Conservation (phyloP, 35 echinoderm and acorn worm species). For the Stichopus chloronotus region DNA sequence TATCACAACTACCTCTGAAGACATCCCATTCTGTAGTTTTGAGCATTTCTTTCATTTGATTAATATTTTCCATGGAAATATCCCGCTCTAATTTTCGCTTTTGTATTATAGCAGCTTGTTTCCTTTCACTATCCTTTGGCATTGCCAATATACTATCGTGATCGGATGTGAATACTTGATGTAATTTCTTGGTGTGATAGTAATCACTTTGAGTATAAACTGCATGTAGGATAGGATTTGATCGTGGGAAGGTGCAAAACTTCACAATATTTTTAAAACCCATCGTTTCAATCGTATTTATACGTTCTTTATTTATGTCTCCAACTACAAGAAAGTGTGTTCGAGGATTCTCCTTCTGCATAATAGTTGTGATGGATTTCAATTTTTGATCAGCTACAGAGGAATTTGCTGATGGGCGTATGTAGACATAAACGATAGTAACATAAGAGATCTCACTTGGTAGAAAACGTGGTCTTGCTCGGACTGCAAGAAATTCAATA, state of each 20-base stretch:
- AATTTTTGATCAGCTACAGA: no score
- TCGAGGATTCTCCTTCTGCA: no score
- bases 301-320: no score
- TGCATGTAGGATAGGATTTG: not conserved
- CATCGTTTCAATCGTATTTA: no score
- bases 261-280: no score
- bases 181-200: not conserved
- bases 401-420: not conserved
- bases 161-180: not conserved
- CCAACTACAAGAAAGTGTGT: no score
- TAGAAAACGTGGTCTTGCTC: not conserved
- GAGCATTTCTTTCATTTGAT: not conserved
- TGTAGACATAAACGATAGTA: conserved; percentile 1
- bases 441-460: conserved; percentile 16
- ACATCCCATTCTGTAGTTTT: not conserved
- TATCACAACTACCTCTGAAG: not conserved
- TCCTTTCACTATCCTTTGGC: not conserved
- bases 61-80: not conserved
- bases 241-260: not conserved
- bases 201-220: not conserved
- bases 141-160: not conserved
- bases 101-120: not conserved
- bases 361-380: no score
- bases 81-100: not conserved
- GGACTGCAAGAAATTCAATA: not conserved